Conservation (phyloP, 2,113 vertebrate genomes). For the Zootoca vivipara region DNA sequence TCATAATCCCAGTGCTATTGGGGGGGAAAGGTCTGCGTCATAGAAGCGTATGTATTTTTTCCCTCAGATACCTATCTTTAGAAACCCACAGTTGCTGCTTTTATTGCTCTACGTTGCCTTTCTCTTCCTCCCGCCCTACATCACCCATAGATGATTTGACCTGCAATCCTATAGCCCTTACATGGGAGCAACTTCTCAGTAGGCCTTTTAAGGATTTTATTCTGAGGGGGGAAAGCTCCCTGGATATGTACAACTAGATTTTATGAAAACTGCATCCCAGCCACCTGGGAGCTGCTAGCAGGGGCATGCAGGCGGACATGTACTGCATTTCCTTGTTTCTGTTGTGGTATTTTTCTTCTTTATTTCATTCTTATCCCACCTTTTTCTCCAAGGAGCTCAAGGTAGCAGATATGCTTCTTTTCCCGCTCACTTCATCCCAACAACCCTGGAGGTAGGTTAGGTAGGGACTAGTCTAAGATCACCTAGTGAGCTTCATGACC, state of each 20-base stretch:
- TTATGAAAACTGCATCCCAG: neutral
- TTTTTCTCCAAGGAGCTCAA: too few relatives aligned
- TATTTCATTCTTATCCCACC: too few relatives aligned
- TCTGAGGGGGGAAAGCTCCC: neutral
- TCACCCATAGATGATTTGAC: neutral
- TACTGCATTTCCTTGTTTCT: neutral
- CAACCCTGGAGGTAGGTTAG: too few relatives aligned
- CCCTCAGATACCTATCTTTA: neutral
- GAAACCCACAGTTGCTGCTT: neutral
- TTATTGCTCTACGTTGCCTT: neutral
- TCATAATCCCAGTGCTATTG: neutral
- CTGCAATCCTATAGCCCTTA: neutral
- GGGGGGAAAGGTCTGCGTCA: neutral
- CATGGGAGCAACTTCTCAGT: neutral
- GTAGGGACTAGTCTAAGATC: too few relatives aligned
- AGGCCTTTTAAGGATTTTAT: neutral
- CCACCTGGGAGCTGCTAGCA: too few relatives aligned
- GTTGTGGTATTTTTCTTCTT: too few relatives aligned
- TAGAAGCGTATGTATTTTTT: neutral
- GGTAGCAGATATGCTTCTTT: too few relatives aligned
- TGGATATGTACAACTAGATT: neutral
- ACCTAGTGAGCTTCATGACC: too few relatives aligned
- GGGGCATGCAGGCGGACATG: too few relatives aligned
- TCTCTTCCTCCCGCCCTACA: neutral
- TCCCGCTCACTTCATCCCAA: too few relatives aligned